phyloP scores from a whole-genome alignment of 2,888 invertebrate species.

The Dusona sp. region DNA sequence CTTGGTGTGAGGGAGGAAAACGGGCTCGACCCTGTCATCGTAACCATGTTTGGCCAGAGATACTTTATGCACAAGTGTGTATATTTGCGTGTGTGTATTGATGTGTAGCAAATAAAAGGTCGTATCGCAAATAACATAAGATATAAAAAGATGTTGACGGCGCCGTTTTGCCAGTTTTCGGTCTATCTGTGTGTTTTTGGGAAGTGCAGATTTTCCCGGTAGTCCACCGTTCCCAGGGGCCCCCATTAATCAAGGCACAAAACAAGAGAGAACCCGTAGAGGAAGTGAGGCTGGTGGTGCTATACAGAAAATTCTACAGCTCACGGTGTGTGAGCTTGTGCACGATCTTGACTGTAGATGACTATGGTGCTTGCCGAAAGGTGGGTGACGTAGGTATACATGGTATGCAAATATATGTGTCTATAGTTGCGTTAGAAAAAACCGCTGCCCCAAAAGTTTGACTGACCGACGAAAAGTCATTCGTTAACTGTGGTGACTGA shows the following conservation, averaged over 20 bases:
- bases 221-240: slow-evolving; percentile 39
- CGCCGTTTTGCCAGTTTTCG: slow-evolving; percentile 15
- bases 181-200: slow-evolving; percentile 7
- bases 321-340: slow-evolving; percentile 13
- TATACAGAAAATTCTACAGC: slow-evolving; percentile 70
- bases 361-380: slow-evolving; percentile 42
- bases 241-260: slow-evolving; percentile 75
- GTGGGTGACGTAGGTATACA: neutral
- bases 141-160: neutral
- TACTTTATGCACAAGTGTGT: neutral
- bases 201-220: slow-evolving; percentile 41
- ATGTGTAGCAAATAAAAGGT: slow-evolving; percentile 19
- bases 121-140: neutral
- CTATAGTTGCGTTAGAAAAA: slow-evolving; percentile 5
- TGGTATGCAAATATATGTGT: neutral
- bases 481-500: slow-evolving; percentile 68
- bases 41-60: slow-evolving; percentile 33
- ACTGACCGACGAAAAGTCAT: slow-evolving; percentile 73
- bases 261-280: slow-evolving; percentile 59
- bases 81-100: slow-evolving; percentile 11
- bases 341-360: slow-evolving; percentile 16
- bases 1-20: slow-evolving; percentile 47
- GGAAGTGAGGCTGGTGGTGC: slow-evolving; percentile 43
- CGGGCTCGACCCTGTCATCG: slow-evolving; percentile 33
- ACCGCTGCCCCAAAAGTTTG: slow-evolving; percentile 74